These are phyloP conservation scores for Meiosimyza decipiens DNA, from an alignment of 2,888 invertebrate genomes.

Conservation along the genomic window DNA sequence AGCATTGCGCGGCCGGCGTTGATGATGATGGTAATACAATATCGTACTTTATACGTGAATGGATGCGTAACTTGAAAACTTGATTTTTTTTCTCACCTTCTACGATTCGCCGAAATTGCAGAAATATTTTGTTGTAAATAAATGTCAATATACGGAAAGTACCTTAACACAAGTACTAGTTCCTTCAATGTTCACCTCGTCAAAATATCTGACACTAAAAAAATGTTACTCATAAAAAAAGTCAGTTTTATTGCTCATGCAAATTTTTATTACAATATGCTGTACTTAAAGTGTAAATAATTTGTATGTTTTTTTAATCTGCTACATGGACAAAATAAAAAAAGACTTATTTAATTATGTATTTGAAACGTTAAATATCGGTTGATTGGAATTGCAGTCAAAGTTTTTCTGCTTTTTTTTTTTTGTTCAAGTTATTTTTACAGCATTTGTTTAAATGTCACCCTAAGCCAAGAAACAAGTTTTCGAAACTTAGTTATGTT, in stretches of 20 bases:
- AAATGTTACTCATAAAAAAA: not conserved
- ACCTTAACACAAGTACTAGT: constrained; percentile 1
- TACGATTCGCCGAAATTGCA: no score
- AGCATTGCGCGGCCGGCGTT: not conserved
- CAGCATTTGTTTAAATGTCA: no score
- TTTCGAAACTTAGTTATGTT: no score
- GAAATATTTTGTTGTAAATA: not conserved
- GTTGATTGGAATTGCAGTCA: no score
- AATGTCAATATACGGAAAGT: not conserved
- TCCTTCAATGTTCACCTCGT: constrained; percentile 15
- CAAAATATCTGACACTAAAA: constrained; percentile 1
- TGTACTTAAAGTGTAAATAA: constrained; percentile 15
- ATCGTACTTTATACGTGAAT: not conserved
- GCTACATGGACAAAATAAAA: no score
- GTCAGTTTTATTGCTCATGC: constrained; percentile 26
- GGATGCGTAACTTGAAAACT: constrained; percentile 32
- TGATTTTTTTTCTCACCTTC: constrained; percentile 13
- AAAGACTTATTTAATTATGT: no score
- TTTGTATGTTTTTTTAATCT: not conserved
- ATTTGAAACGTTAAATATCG: no score
- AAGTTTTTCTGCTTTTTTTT: no score
- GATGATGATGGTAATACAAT: not conserved
- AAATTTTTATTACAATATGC: constrained; percentile 17
- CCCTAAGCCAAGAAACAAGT: no score
- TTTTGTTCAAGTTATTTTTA: no score